Evolutionary conservation across 2,113 vertebrate species (phyloP).

Genomic region (Hiodon alosoides): DNA sequence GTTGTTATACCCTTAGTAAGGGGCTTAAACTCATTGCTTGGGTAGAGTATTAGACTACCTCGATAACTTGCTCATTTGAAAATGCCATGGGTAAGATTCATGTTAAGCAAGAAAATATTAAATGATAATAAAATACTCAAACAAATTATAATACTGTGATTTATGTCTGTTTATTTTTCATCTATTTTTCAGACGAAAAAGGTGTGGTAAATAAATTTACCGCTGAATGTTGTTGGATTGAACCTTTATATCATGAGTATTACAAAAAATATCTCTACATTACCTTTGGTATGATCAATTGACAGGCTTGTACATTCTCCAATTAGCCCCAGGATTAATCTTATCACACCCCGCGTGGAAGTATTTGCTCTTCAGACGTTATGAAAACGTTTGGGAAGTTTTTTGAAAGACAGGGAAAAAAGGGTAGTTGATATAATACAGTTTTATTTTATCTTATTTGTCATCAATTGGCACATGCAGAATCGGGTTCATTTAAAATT

Average conservation of each 20-base stretch:
- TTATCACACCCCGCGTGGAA: conserved; percentile 39
- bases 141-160: background rate
- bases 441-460: conserved; percentile 34
- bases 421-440: background rate
- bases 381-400: conserved; percentile 7
- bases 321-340: conserved; percentile 37
- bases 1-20: too few species aligned
- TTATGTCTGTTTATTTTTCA: too few species aligned
- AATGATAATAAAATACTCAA: conserved; percentile 1
- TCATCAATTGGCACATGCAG: conserved; percentile 42
- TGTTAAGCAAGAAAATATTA: background rate
- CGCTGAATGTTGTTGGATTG: too few species aligned
- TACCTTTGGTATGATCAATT: background rate
- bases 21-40: too few species aligned
- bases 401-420: conserved; percentile 4
- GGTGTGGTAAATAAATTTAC: too few species aligned
- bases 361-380: conserved; percentile 10
- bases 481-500: conserved; percentile 42
- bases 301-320: background rate
- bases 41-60: too few species aligned
- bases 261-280: background rate
- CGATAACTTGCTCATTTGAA: too few species aligned
- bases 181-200: too few species aligned
- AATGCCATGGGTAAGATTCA: too few species aligned
- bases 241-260: background rate